These are phyloP conservation scores for Trididemnum miniatum DNA, from an alignment of 23 tunicate genomes.

Conservation along the genomic window DNA sequence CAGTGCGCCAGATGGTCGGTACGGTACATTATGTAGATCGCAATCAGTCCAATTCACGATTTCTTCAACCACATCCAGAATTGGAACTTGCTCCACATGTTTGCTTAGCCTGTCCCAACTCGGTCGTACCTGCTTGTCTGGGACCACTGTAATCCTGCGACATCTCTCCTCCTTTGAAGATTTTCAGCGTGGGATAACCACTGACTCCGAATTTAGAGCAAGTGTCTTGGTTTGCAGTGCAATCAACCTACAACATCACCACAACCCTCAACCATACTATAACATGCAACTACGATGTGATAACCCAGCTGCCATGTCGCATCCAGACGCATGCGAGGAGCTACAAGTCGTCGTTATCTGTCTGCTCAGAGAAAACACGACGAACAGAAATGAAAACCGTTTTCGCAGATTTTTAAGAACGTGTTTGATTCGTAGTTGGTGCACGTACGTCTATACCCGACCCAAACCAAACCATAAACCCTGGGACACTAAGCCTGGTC, in stretches of 20 bases:
- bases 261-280: conserved; percentile 24
- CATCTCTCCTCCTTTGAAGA: conserved; percentile 70
- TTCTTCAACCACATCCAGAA: background rate
- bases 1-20: too few species aligned
- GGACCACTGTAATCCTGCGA: conserved; percentile 85
- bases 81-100: background rate
- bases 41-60: background rate
- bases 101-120: background rate
- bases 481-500: too few species aligned
- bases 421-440: too few species aligned
- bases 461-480: too few species aligned
- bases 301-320: too few species aligned
- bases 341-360: too few species aligned
- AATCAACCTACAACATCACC: conserved; percentile 92
- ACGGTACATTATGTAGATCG: too few species aligned
- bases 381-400: too few species aligned
- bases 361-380: too few species aligned
- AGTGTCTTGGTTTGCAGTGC: conserved; percentile 76
- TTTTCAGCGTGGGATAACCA: conserved; percentile 97
- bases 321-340: too few species aligned
- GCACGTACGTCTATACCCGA: too few species aligned
- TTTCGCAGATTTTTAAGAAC: too few species aligned
- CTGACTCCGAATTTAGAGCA: conserved; percentile 88
- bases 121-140: conserved; percentile 76
- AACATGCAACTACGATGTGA: background rate